Conservation (phyloP, 2,797 vertebrate species). For the Hoplostethus mediterraneus region DNA sequence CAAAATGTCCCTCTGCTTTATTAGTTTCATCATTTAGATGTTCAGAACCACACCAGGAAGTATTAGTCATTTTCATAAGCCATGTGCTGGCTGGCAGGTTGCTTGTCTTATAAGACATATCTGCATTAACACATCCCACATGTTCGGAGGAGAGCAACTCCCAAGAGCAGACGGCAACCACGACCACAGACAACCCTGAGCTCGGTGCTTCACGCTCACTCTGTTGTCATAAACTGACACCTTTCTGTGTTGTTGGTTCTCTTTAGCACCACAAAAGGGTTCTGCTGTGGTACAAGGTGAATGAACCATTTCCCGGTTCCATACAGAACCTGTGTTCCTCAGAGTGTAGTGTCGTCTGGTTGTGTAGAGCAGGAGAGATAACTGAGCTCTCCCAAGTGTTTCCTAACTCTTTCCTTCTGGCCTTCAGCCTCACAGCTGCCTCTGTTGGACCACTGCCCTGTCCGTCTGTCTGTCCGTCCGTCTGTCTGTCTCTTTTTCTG, state of each 20-base stretch:
- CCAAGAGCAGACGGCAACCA: constrained; percentile 21
- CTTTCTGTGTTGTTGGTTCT: background rate
- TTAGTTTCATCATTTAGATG: constrained; percentile 58
- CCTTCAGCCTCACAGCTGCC: constrained; percentile 65
- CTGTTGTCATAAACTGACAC: constrained; percentile 7
- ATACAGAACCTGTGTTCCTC: background rate
- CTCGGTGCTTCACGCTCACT: constrained; percentile 5
- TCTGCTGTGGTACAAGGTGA: constrained; percentile 1
- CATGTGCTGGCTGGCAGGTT: no score
- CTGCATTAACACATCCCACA: constrained; percentile 14
- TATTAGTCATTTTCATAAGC: background rate
- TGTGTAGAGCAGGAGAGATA: constrained; percentile 7
- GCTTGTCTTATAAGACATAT: no score
- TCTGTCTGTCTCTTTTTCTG: constrained; percentile 21
- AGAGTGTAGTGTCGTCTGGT: constrained; percentile 1
- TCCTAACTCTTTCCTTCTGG: constrained; percentile 55
- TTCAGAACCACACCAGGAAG: constrained; percentile 56
- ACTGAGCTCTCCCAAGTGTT: constrained; percentile 44
- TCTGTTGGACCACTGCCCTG: constrained; percentile 44
- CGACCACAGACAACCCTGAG: background rate
- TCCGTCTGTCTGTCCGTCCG: background rate
- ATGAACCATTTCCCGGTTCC: background rate
- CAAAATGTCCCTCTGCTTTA: constrained; percentile 30
- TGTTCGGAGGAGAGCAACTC: constrained; percentile 19
- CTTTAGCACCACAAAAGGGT: constrained; percentile 5